phyloP scores from a whole-genome alignment of 2,797 vertebrate genomes.

The Dromococcyx pavoninus region DNA sequence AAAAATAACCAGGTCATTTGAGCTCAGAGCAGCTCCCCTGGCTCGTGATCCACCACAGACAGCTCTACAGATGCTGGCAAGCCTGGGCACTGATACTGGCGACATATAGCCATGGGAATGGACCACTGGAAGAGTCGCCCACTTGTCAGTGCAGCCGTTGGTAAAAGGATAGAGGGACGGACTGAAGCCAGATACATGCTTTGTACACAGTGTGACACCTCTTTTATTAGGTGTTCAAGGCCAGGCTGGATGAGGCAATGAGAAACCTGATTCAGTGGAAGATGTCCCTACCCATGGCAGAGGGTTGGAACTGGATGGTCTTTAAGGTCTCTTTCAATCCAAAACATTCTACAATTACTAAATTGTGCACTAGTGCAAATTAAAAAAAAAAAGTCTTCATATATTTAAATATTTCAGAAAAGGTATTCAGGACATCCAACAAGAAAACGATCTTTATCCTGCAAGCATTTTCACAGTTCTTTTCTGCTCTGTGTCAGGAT shows the following conservation, averaged over 20 bases:
- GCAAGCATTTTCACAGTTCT: neutral
- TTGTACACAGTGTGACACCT: neutral
- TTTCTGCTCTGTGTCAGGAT: neutral
- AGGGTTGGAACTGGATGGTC: too few species aligned
- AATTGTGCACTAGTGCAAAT: accelerated
- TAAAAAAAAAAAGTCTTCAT: neutral
- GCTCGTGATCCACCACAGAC: neutral
- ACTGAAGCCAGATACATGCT: neutral
- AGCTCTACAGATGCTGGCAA: neutral
- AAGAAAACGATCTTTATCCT: neutral
- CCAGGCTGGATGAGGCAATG: too few species aligned
- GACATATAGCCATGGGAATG: neutral
- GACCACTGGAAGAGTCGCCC: accelerated
- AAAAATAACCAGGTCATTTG: neutral
- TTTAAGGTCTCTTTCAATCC: too few species aligned
- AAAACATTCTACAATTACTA: too few species aligned
- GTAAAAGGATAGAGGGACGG: neutral
- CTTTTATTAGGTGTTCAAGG: neutral
- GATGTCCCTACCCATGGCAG: too few species aligned
- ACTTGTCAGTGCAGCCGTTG: neutral
- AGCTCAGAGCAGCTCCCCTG: neutral
- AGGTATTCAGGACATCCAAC: neutral
- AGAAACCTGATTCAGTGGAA: too few species aligned
- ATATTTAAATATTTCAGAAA: neutral
- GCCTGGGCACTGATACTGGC: neutral